Evolutionary conservation across 2,888 invertebrate genomes (phyloP).

Genomic region (Hymenopus coronatus): DNA sequence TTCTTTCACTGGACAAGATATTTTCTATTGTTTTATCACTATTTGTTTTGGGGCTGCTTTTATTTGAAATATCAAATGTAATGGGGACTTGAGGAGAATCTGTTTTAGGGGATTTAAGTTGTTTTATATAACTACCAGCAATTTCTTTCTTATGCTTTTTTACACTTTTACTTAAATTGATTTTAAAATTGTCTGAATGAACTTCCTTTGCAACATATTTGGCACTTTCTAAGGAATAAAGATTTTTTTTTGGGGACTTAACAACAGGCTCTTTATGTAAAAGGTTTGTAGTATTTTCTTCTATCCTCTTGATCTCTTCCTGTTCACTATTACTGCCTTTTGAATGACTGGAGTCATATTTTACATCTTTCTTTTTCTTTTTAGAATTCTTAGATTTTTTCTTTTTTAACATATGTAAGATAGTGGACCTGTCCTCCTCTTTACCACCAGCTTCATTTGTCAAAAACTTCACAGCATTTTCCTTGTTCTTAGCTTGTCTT

Average conservation of each 20-base stretch:
- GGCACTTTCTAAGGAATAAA: background rate
- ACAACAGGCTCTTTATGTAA: background rate
- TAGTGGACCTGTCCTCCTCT: background rate
- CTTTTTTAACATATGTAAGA: background rate
- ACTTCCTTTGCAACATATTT: background rate
- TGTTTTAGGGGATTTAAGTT: background rate
- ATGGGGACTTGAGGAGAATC: background rate
- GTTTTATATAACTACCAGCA: background rate
- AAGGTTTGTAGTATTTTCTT: background rate
- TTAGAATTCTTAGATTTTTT: background rate
- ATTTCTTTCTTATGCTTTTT: background rate
- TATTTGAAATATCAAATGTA: background rate
- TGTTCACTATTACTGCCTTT: background rate
- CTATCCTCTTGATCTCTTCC: background rate
- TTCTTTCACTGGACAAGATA: background rate
- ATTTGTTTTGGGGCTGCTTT: background rate
- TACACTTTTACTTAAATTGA: background rate
- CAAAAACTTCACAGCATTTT: background rate
- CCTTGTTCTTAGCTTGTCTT: background rate
- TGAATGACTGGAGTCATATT: background rate
- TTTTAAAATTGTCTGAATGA: background rate
- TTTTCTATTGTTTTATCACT: background rate
- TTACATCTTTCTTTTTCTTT: background rate
- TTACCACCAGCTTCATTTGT: background rate
- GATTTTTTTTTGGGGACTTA: background rate